Evolutionary conservation across 2,888 invertebrate species (phyloP).

Genomic region (Campopleginae sp.): DNA sequence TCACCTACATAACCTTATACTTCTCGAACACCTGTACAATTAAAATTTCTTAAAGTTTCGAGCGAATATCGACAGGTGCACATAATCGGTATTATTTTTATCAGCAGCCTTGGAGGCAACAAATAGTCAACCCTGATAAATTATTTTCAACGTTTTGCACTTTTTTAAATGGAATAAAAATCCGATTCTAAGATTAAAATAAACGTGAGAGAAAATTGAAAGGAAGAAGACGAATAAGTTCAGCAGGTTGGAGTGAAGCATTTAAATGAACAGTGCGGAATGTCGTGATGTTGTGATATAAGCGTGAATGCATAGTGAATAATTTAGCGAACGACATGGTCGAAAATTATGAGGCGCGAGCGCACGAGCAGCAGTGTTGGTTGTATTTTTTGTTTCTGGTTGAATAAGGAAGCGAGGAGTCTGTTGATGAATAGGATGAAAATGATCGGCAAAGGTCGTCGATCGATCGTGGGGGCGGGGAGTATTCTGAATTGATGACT

Average conservation of each 20-base stretch:
- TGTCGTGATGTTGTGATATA: conserved; percentile 9
- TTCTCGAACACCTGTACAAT: background rate
- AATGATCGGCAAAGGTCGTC: conserved; percentile 49
- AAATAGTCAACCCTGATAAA: background rate
- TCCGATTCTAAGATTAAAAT: no score
- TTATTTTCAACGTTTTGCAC: background rate
- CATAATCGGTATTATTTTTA: conserved; percentile 4
- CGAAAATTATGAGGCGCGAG: conserved; percentile 38
- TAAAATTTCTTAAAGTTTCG: background rate
- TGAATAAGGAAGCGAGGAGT: conserved; percentile 49
- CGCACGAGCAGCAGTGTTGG: background rate
- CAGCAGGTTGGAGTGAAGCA: conserved; percentile 2
- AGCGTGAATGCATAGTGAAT: conserved; percentile 1
- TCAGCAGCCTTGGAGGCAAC: background rate
- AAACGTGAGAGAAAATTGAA: background rate
- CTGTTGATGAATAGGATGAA: conserved; percentile 7
- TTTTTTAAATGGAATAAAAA: background rate
- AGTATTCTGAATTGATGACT: conserved; percentile 36
- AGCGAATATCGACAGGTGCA: background rate
- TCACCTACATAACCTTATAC: background rate
- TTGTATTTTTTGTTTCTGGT: background rate
- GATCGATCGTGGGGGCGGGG: conserved; percentile 16
- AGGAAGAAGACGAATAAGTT: background rate
- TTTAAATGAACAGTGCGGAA: background rate
- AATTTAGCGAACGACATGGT: background rate